These are phyloP conservation scores for Periophthalmus magnuspinnatus DNA, from an alignment of 2,797 vertebrate genomes.

Conservation along the genomic window DNA sequence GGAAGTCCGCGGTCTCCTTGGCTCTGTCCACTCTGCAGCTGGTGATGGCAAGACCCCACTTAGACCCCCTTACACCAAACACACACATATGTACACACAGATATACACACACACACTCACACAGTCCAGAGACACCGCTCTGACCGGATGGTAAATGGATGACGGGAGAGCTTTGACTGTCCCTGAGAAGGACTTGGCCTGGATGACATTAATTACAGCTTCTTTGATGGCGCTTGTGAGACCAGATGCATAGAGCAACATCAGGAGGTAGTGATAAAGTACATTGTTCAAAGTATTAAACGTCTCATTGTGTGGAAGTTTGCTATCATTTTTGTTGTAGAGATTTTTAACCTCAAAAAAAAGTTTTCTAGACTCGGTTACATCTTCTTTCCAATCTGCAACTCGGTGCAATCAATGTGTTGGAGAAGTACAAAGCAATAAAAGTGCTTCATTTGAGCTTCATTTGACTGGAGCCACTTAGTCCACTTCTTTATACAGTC, in stretches of 20 bases:
- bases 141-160: constrained; percentile 39
- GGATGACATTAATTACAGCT: constrained; percentile 57
- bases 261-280: not conserved
- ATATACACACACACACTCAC: constrained; percentile 15
- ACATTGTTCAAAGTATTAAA: not conserved
- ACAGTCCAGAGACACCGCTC: constrained; percentile 34
- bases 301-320: not conserved
- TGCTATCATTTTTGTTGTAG: not conserved
- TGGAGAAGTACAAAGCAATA: not conserved
- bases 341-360: not conserved
- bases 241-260: constrained; percentile 1
- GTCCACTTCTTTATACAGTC: no score
- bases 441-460: no score
- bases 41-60: constrained; percentile 63
- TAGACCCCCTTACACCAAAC: constrained; percentile 47
- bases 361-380: not conserved
- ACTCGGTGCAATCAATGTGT: not conserved
- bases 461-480: no score
- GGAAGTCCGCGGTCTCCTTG: constrained; percentile 58
- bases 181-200: constrained; percentile 44
- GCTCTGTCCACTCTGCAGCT: constrained; percentile 58
- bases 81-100: constrained; percentile 19
- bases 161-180: constrained; percentile 41
- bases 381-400: not conserved
- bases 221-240: constrained; percentile 12